Conservation (phyloP, 92 coral and sea anemone species). For the Isaurus tuberculatus region DNA sequence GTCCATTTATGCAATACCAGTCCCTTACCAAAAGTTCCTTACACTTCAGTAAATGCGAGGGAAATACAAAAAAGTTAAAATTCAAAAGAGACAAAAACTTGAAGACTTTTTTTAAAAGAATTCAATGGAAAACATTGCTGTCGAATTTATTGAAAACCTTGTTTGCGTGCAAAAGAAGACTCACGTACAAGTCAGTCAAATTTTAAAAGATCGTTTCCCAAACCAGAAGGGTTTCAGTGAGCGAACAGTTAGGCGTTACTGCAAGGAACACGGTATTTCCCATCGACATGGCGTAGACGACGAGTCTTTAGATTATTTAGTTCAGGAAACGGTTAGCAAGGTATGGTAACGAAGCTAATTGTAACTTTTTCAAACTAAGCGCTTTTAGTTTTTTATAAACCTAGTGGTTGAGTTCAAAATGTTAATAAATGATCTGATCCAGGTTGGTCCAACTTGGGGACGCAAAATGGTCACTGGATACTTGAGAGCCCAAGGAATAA, state of each 20-base stretch:
- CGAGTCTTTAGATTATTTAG: neutral
- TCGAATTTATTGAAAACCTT: constrained; percentile 26
- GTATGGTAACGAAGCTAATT: neutral
- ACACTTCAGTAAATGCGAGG: neutral
- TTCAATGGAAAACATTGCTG: constrained; percentile 10
- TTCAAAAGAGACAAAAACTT: neutral
- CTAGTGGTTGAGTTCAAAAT: neutral
- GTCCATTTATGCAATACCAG: no score
- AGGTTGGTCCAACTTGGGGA: constrained; percentile 58
- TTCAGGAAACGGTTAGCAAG: constrained; percentile 20
- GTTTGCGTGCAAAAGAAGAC: constrained; percentile 35
- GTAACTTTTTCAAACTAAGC: neutral
- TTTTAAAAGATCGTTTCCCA: constrained; percentile 10
- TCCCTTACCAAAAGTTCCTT: neutral
- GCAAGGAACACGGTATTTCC: constrained; percentile 48
- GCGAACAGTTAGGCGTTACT: constrained; percentile 57
- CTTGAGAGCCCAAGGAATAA: neutral
- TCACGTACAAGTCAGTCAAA: constrained; percentile 30
- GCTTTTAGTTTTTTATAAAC: no score
- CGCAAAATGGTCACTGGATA: constrained; percentile 56
- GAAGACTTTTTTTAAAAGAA: no score
- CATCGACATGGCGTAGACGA: constrained; percentile 28
- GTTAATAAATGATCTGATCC: neutral
- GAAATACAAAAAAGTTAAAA: neutral
- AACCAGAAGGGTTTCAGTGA: constrained; percentile 49